A percentile compares a stretch with the other conserved stretches of the same genome.
These are phyloP conservation scores for Nemotelus nigrinus DNA, from an alignment of 2,888 invertebrate species.

Conservation along the genomic window DNA sequence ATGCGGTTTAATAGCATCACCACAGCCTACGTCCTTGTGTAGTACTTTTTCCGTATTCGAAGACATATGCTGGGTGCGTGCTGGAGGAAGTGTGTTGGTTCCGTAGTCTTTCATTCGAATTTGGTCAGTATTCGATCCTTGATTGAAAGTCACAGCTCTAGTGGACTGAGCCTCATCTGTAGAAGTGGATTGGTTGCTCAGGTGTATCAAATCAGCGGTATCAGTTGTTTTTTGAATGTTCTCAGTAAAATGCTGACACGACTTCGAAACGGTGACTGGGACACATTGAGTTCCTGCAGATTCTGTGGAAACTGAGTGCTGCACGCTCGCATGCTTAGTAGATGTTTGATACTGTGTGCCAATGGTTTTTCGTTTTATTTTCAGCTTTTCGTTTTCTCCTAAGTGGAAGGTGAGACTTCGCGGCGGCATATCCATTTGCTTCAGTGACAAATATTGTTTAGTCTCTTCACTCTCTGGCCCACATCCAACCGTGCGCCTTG, in stretches of 20 bases:
- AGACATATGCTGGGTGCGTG: constrained; percentile 55
- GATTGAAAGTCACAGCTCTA: constrained; percentile 50
- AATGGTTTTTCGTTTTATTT: constrained; percentile 60
- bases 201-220: constrained; percentile 60
- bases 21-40: constrained; percentile 68
- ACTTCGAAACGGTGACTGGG: constrained; percentile 56
- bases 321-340: constrained; percentile 33
- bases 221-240: constrained; percentile 62
- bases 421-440: constrained; percentile 64
- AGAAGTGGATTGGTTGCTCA: constrained; percentile 56
- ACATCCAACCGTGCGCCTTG: constrained; percentile 69
- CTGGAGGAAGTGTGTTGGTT: constrained; percentile 57
- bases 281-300: constrained; percentile 56
- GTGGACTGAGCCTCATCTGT: constrained; percentile 54
- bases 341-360: constrained; percentile 58
- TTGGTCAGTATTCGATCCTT: constrained; percentile 55
- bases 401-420: constrained; percentile 71
- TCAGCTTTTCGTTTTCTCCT: constrained; percentile 67
- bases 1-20: constrained; percentile 66
- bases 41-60: constrained; percentile 62
- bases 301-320: constrained; percentile 52
- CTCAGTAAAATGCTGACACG: constrained; percentile 56
- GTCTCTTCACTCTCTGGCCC: constrained; percentile 63
- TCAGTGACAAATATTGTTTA: constrained; percentile 62
- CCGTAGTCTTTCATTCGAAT: constrained; percentile 53